These are phyloP conservation scores for Hypomesus transpacificus DNA, from an alignment of 2,113 vertebrate genomes.

Conservation along the genomic window DNA sequence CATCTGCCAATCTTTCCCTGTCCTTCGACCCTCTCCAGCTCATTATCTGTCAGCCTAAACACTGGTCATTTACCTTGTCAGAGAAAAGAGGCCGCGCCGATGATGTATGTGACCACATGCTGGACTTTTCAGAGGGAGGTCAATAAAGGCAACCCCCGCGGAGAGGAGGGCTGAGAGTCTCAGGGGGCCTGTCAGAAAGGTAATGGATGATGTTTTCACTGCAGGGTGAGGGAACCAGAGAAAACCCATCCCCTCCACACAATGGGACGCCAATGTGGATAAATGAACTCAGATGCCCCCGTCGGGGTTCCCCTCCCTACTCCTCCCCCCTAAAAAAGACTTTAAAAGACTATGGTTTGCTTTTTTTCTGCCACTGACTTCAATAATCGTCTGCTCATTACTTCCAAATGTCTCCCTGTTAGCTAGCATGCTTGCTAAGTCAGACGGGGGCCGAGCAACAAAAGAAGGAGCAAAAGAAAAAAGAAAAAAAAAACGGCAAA, in stretches of 20 bases:
- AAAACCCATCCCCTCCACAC: slow-evolving; percentile 65
- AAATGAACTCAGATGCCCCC: slow-evolving; percentile 69
- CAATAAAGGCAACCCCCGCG: slow-evolving; percentile 74
- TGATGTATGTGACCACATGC: slow-evolving; percentile 66
- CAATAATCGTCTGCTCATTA: slow-evolving; percentile 73
- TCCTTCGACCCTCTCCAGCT: slow-evolving; percentile 26
- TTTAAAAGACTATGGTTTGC: not conserved
- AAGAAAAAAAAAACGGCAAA: not conserved
- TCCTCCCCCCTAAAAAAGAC: slow-evolving; percentile 16
- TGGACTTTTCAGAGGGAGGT: slow-evolving; percentile 45
- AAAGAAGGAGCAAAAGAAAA: not conserved
- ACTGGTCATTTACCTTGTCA: slow-evolving; percentile 53
- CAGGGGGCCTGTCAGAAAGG: slow-evolving; percentile 72
- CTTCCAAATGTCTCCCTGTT: slow-evolving; percentile 61
- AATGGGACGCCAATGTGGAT: slow-evolving; percentile 65
- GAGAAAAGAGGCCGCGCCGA: slow-evolving; percentile 49
- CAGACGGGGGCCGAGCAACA: not conserved
- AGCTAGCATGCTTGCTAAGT: not conserved
- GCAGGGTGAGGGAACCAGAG: slow-evolving; percentile 69
- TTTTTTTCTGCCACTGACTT: slow-evolving; percentile 54
- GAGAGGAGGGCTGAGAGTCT: slow-evolving; percentile 62
- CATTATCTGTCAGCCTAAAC: slow-evolving; percentile 52
- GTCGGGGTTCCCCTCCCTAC: not conserved
- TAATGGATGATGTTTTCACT: slow-evolving; percentile 91
- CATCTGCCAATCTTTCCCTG: slow-evolving; percentile 19